Evolutionary conservation across 2,797 vertebrate genomes (phyloP), one percentile per base, ranked within the genome.

Genomic region (Moxostoma hubbsi): DNA sequence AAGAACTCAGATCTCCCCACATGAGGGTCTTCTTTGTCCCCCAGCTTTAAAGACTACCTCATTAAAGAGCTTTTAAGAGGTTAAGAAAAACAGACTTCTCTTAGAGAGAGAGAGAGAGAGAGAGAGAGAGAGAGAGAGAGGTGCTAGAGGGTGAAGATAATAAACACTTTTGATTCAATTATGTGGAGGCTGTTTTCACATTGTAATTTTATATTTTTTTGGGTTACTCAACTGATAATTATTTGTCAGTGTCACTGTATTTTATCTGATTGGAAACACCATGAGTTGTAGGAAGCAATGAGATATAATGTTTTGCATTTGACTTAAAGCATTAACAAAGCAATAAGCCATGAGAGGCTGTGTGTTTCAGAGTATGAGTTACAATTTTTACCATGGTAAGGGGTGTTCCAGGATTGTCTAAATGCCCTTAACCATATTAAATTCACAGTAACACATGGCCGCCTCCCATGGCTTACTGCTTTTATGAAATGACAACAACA

Each of bases 1-100:
- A 89, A 88, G 85, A 73, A 83, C 89, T 85, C 85, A 84, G 82
- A 62, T 73, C 71, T 73, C 81, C 82, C 77, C 11, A 85, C 86
- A 66, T 85, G 80, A 84, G 87, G 87, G 85, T 91, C 88, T 86
- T 88, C 88, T 86, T 89, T 74, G 58, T 67, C 54, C 86, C 84
- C 86, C 80, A 67, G 82, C 85, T 73, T 24, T 46, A 74, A 65
- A 57, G 71, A 68, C 65, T 18, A 18, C 13, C 71, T 68, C 51
- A 64, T 78, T 73, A 78, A 61, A 67, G 57, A 45, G 62, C 36
- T 51, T 47, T n/a, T 36, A 79, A 70, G 59, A 63, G 18, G 55
- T 68, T 68, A 67, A 67, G 15, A 18, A 51, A 73, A 73, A 65
- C 65, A 61, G 59, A 36, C 36, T 58, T 58, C 18, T 61, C 46